Evolutionary conservation across 2,113 vertebrate species (phyloP).

Genomic region (Meriones unguiculatus): DNA sequence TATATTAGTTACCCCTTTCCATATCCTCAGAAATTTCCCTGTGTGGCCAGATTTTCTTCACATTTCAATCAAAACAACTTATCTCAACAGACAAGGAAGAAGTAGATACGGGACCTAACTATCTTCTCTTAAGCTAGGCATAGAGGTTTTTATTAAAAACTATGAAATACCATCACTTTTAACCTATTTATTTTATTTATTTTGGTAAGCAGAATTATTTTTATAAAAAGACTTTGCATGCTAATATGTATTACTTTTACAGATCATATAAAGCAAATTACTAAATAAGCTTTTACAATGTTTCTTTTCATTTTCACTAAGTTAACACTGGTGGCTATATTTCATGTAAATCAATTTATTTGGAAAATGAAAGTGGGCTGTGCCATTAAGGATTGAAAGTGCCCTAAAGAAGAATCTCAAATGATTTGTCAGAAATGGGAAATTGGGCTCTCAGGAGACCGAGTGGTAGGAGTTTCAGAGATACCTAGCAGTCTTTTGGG

Average conservation of each 20-base stretch:
- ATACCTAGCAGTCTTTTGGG: neutral
- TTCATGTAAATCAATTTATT: neutral
- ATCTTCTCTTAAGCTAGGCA: neutral
- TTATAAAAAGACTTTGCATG: slow-evolving; percentile 8
- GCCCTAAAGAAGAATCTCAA: neutral
- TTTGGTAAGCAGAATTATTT: slow-evolving; percentile 24
- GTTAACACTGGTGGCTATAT: neutral
- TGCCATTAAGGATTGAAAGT: neutral
- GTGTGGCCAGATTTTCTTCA: slow-evolving; percentile 28
- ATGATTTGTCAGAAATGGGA: neutral
- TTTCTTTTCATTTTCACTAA: slow-evolving; percentile 40
- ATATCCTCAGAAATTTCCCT: neutral
- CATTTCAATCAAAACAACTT: slow-evolving; percentile 36
- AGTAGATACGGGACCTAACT: neutral
- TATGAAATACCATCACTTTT: neutral
- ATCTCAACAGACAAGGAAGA: neutral
- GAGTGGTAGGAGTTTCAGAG: neutral
- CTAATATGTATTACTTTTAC: neutral
- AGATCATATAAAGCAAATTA: slow-evolving; percentile 18
- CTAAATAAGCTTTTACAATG: neutral
- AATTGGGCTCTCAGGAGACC: neutral
- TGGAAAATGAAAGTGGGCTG: neutral
- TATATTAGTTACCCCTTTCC: neutral
- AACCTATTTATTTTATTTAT: slow-evolving; percentile 43
- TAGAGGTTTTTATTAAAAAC: neutral